phyloP scores from a whole-genome alignment of 2,888 invertebrate genomes.

The Polydrusus tereticollis region DNA sequence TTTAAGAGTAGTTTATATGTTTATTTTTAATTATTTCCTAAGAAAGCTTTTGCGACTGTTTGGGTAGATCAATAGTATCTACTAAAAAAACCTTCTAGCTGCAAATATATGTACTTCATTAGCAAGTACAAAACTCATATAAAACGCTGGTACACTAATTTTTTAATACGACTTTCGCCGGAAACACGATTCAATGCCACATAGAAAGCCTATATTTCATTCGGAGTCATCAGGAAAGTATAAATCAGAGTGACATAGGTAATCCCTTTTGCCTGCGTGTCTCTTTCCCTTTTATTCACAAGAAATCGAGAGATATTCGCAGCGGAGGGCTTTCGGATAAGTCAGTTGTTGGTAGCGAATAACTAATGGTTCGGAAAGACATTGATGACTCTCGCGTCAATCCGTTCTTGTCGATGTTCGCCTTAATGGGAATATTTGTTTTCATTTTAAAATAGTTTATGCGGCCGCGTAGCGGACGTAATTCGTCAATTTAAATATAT shows the following conservation, averaged over 20 bases:
- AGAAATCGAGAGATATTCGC: slow-evolving; percentile 49
- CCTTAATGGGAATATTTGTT: slow-evolving; percentile 29
- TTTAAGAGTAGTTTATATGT: too few species aligned
- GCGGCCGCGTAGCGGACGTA: not conserved
- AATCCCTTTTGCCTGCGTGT: slow-evolving; percentile 49
- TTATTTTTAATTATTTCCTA: too few species aligned
- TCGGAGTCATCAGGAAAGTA: slow-evolving; percentile 46
- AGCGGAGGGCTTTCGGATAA: slow-evolving; percentile 38
- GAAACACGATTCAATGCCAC: slow-evolving; percentile 27
- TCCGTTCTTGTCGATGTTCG: slow-evolving; percentile 29
- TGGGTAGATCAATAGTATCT: too few species aligned
- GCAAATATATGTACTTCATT: too few species aligned
- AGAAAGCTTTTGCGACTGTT: too few species aligned
- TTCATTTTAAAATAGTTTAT: slow-evolving; percentile 21
- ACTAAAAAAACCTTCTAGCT: too few species aligned
- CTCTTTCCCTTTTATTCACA: slow-evolving; percentile 53
- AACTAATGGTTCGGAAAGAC: slow-evolving; percentile 40
- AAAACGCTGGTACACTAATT: not conserved
- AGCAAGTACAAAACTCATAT: too few species aligned
- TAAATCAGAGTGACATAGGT: slow-evolving; percentile 53
- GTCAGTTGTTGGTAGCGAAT: slow-evolving; percentile 40
- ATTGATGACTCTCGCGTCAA: slow-evolving; percentile 38
- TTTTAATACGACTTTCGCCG: slow-evolving; percentile 8
- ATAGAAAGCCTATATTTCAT: slow-evolving; percentile 43
- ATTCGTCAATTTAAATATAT: not conserved